phyloP scores from a whole-genome alignment of 2,888 invertebrate species.

The Teinopalpus imperialis region DNA sequence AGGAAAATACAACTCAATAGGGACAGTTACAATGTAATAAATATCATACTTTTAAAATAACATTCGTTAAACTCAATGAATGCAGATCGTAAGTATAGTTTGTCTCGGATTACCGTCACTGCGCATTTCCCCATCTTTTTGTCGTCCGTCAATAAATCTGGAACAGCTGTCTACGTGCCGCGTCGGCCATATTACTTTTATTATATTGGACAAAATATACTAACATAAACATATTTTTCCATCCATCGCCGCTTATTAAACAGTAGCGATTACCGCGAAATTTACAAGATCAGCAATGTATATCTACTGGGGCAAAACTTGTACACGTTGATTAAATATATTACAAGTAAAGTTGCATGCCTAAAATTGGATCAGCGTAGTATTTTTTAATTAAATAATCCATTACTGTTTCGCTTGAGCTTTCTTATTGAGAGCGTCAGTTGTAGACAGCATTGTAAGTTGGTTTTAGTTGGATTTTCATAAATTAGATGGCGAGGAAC shows the following conservation, averaged over 20 bases:
- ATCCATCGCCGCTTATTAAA: conserved; percentile 25
- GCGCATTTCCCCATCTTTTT: conserved; percentile 53
- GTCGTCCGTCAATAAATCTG: conserved; percentile 47
- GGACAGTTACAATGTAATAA: too few relatives aligned
- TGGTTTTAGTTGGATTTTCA: not conserved
- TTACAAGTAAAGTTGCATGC: conserved; percentile 4
- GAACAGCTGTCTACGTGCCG: conserved; percentile 56
- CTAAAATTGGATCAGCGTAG: conserved; percentile 7
- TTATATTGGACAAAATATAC: too few relatives aligned
- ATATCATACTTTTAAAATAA: too few relatives aligned
- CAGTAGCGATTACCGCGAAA: not conserved
- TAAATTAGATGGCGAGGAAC: conserved; percentile 17
- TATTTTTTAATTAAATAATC: not conserved
- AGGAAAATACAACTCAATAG: too few relatives aligned
- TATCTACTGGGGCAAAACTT: not conserved
- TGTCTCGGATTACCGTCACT: too few relatives aligned
- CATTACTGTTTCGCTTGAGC: conserved; percentile 4
- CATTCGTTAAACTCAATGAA: too few relatives aligned
- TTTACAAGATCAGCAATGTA: conserved; percentile 28
- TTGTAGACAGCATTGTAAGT: conserved; percentile 16
- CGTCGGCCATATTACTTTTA: too few relatives aligned
- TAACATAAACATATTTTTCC: too few relatives aligned
- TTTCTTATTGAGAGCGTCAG: not conserved
- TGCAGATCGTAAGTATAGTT: too few relatives aligned
- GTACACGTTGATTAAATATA: too few relatives aligned